Conservation (phyloP, 2,113 vertebrate species). For the Nannospalax galili region DNA sequence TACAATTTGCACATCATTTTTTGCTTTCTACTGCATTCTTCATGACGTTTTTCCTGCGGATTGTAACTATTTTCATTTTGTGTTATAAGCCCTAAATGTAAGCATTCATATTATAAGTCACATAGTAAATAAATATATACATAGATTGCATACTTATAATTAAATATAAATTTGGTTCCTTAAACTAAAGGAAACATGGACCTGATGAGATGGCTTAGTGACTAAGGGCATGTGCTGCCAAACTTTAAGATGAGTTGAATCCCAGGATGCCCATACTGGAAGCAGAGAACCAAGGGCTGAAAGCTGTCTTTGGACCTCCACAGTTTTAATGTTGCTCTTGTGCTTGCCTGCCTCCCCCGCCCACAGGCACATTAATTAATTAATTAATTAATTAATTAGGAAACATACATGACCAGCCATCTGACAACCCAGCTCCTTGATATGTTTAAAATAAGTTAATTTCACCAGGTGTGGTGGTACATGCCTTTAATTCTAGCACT, state of each 20-base stretch:
- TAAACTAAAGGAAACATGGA: not conserved
- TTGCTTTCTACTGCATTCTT: not conserved
- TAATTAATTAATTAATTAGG: not conserved
- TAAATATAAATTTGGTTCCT: not conserved
- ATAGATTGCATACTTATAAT: not conserved
- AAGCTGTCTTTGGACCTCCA: not conserved
- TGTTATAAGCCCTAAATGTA: not conserved
- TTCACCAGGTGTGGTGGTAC: not conserved
- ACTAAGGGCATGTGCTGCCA: too few species aligned
- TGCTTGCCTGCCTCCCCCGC: not conserved
- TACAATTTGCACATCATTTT: not conserved
- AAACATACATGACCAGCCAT: not conserved
- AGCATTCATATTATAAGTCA: not conserved
- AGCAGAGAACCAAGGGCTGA: too few species aligned
- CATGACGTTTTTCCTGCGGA: not conserved
- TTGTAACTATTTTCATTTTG: not conserved
- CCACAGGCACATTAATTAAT: not conserved
- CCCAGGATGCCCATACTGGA: too few species aligned
- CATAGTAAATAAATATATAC: not conserved
- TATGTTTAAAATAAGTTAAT: not conserved
- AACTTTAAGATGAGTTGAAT: too few species aligned
- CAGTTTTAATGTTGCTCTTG: too few species aligned
- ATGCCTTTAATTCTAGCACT: too few species aligned
- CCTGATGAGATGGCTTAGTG: too few species aligned
- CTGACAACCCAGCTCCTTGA: not conserved